Percentiles rank a stretch among this genome's conserved stretches.
Conservation (phyloP, 2,113 vertebrate genomes). For the Myocastor coypus region DNA sequence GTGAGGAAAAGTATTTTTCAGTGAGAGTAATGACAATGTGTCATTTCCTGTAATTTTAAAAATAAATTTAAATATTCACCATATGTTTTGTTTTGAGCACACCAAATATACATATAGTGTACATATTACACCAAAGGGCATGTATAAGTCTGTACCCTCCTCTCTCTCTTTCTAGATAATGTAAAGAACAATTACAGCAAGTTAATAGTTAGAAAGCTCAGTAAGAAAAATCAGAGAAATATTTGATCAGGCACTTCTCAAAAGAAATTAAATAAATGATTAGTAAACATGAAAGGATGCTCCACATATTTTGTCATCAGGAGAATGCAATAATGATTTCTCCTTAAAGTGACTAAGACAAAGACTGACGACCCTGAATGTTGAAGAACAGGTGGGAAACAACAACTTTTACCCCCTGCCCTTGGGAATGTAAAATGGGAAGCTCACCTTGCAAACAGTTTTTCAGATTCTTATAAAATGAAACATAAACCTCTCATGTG, state of each 20-base stretch:
- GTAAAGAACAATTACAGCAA: neutral
- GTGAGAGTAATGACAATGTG: neutral
- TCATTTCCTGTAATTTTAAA: neutral
- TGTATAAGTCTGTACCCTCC: neutral
- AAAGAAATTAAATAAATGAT: neutral
- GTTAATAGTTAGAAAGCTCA: neutral
- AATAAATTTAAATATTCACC: neutral
- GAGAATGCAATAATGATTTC: neutral
- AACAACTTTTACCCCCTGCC: neutral
- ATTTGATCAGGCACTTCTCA: neutral
- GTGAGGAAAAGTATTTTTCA: neutral
- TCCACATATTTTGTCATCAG: neutral
- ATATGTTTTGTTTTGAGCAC: neutral
- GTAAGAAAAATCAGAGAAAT: neutral
- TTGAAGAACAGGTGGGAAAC: neutral
- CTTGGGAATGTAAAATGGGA: neutral
- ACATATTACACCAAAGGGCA: neutral
- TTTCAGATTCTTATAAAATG: neutral
- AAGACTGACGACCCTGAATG: neutral
- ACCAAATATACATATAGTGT: neutral
- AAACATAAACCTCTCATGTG: neutral
- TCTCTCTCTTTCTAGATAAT: neutral
- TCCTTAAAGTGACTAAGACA: neutral
- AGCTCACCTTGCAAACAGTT: neutral
- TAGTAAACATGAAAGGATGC: neutral